Evolutionary conservation across 2,113 vertebrate genomes (phyloP), one percentile per base, ranked within the genome.

Genomic region (Tichodroma muraria): DNA sequence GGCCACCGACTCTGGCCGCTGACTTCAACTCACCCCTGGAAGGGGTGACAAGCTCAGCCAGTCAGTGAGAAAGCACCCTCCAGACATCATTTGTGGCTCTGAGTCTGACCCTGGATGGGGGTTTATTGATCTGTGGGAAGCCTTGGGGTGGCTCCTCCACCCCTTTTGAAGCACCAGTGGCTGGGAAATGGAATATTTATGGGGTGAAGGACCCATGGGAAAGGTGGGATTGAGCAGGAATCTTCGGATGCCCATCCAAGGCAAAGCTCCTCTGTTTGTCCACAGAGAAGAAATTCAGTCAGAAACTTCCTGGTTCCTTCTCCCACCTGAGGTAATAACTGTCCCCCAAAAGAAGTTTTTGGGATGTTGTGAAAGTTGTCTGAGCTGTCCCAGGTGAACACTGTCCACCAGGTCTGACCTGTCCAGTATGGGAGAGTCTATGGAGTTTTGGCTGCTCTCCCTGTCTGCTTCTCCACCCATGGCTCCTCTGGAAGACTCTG

Each of bases 101-200:
- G 3, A 24, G 13, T 19, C 20, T 24, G 38, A 13, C 22, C 14
- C 27, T 2, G 1, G 11, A 21, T n/a, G 22, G 5, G 42, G 68
- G 9, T 37, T 64, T 52, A 9, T 18, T 21, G 38, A 31, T 40
- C 53, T 3, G 11, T 1, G 53, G 52, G 42, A 33, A 27, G 7
- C 15, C 76, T 8, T 33, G 47, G 57, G 15, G 37, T 1, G 10
- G 35, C 18, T 4, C 8, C 33, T 24, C 13, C 25, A 3, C 28
- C 4, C 10, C 31, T 70, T 28, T 2, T 12, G 31, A 61, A 40
- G 77, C 0, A 2, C 9, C 71, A 11, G 1, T 3, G 23, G 9
- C 30, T 21, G 28, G 10, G 22, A 69, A 73, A 9, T 8, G 2
- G 66, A 44, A n/a, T 21, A 4, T 59, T 49, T 22, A 1, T 24